Conservation (phyloP, 2,888 invertebrate species). For the Netelia virgata region DNA sequence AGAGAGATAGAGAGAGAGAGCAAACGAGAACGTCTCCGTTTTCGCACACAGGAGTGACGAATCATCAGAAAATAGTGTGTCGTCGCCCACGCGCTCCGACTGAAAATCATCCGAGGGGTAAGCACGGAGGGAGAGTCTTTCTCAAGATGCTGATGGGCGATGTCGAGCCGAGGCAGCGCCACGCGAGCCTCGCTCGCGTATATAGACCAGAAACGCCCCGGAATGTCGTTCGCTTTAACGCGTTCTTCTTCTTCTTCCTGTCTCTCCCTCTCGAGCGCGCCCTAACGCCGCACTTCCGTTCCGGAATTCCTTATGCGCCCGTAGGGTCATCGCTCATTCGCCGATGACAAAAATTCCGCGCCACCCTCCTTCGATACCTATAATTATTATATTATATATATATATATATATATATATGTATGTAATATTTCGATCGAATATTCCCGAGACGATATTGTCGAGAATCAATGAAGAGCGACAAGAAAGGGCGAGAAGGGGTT, state of each 20-base stretch:
- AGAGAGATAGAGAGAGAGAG: slow-evolving; percentile 26
- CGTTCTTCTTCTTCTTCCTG: slow-evolving; percentile 38
- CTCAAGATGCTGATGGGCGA: slow-evolving; percentile 36
- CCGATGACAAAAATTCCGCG: slow-evolving; percentile 39
- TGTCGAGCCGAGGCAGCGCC: not conserved
- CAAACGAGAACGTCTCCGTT: slow-evolving; percentile 39
- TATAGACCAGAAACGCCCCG: slow-evolving; percentile 21
- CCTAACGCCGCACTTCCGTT: slow-evolving; percentile 34
- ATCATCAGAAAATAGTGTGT: slow-evolving; percentile 70
- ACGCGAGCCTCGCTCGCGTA: not conserved
- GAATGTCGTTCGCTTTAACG: slow-evolving; percentile 57
- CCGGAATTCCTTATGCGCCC: slow-evolving; percentile 40
- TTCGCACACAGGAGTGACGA: slow-evolving; percentile 65
- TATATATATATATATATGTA: not conserved
- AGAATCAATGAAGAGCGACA: slow-evolving; percentile 70
- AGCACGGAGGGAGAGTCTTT: not conserved
- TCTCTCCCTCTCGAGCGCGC: not conserved
- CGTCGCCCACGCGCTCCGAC: slow-evolving; percentile 51
- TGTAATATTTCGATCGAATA: slow-evolving; percentile 35
- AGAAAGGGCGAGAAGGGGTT: slow-evolving; percentile 62
- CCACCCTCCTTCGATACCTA: not conserved
- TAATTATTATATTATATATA: not conserved
- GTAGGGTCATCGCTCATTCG: slow-evolving; percentile 50
- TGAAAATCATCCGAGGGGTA: slow-evolving; percentile 45
- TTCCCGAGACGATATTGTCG: slow-evolving; percentile 51